Conservation (phyloP, 1,140 invertebrate genomes). For the Rhagoletis zephyria region DNA sequence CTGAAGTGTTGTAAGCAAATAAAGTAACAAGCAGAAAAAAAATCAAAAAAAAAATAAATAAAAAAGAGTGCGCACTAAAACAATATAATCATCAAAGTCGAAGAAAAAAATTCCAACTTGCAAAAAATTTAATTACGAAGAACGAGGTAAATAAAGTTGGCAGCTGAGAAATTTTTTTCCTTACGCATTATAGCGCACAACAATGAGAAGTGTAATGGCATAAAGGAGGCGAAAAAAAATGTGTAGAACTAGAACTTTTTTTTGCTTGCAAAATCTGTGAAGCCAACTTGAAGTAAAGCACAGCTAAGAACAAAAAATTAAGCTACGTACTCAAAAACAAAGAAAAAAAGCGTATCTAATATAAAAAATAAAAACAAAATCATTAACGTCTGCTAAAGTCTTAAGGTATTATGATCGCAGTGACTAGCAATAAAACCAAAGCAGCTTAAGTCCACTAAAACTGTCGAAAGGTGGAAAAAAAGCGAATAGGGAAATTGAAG, state of each 20-base stretch:
- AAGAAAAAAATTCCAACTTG: neutral
- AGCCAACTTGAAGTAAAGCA: neutral
- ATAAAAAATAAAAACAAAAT: neutral
- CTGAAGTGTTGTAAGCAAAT: neutral
- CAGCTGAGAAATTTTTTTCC: too few species aligned
- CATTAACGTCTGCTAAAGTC: constrained; percentile 4
- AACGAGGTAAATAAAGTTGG: too few species aligned
- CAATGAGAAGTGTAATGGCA: too few species aligned
- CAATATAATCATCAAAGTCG: too few species aligned
- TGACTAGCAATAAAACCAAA: neutral
- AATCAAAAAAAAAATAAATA: neutral
- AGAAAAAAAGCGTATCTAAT: neutral
- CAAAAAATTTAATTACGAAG: too few species aligned
- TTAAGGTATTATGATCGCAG: neutral
- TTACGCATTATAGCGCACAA: too few species aligned
- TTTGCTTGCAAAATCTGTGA: neutral
- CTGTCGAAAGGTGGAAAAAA: neutral
- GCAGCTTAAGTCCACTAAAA: neutral
- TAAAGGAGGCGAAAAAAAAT: too few species aligned
- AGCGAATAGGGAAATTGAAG: too few species aligned
- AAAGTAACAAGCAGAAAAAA: neutral
- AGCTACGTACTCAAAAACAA: neutral
- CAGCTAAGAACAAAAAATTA: neutral
- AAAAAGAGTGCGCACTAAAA: neutral
- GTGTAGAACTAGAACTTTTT: too few species aligned